phyloP scores from a whole-genome alignment of 2,888 invertebrate genomes.

The Eumerus sabulonum region DNA sequence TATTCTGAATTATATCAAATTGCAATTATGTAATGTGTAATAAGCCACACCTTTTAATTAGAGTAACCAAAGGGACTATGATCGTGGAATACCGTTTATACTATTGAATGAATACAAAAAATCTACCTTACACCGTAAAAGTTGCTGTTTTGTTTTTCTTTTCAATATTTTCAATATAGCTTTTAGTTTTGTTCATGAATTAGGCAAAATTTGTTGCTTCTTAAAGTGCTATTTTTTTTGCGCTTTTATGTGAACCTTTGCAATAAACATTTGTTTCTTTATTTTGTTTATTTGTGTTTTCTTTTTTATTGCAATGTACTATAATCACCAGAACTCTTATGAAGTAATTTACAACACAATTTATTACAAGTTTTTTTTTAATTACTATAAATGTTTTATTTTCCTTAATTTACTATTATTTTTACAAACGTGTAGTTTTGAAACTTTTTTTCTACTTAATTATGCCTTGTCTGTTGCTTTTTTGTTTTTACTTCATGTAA shows the following conservation, averaged over 20 bases:
- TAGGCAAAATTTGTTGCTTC: too few relatives aligned
- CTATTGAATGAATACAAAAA: conserved; percentile 59
- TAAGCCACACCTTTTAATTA: conserved; percentile 59
- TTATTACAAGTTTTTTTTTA: conserved; percentile 56
- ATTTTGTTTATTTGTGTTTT: conserved; percentile 55
- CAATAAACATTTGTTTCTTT: conserved; percentile 48
- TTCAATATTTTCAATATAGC: conserved; percentile 44
- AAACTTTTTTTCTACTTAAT: conserved; percentile 35
- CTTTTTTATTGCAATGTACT: conserved; percentile 63
- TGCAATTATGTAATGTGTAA: conserved; percentile 25
- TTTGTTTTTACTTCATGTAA: conserved; percentile 24
- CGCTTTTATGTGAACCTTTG: conserved; percentile 12
- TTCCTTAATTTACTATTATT: conserved; percentile 51
- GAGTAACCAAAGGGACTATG: conserved; percentile 29
- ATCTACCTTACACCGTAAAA: conserved; percentile 62
- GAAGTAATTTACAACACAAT: conserved; percentile 58
- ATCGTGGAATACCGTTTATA: conserved; percentile 60
- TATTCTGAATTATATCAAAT: conserved; percentile 20
- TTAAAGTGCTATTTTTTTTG: too few relatives aligned
- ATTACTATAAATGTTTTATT: conserved; percentile 13
- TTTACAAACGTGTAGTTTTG: conserved; percentile 45
- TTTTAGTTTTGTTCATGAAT: too few relatives aligned
- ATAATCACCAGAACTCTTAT: conserved; percentile 61
- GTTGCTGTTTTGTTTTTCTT: conserved; percentile 33
- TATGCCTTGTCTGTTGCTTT: conserved; percentile 6